These are phyloP conservation scores for Enteromius viviparus DNA, from an alignment of 2,797 vertebrate genomes.

Conservation along the genomic window DNA sequence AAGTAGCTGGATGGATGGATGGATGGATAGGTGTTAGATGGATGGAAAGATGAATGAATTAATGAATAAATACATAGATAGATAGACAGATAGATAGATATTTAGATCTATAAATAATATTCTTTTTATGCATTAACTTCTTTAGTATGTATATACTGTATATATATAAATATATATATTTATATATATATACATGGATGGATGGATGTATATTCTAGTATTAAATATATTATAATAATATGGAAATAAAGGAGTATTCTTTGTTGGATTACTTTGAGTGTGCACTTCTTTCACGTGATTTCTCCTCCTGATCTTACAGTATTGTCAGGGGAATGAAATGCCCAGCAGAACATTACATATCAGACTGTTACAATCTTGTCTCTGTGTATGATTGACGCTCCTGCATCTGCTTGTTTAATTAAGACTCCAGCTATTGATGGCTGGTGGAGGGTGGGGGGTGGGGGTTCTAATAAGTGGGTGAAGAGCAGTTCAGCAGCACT, in stretches of 20 bases:
- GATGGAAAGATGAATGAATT: too few species aligned
- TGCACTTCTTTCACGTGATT: constrained; percentile 33
- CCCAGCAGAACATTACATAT: constrained; percentile 15
- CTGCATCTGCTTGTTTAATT: constrained; percentile 46
- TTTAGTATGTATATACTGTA: too few species aligned
- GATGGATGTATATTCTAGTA: background rate
- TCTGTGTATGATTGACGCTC: constrained; percentile 43
- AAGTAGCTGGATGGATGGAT: too few species aligned
- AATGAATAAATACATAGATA: too few species aligned
- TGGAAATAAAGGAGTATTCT: background rate
- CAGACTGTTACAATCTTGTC: constrained; percentile 17
- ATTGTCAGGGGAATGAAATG: constrained; percentile 30
- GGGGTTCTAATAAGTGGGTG: constrained; percentile 44
- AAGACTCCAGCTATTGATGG: constrained; percentile 44
- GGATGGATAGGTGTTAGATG: too few species aligned
- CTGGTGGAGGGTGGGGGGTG: background rate
- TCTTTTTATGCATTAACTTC: too few species aligned
- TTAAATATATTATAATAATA: too few species aligned
- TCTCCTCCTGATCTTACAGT: constrained; percentile 17
- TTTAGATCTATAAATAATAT: too few species aligned
- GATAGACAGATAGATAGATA: background rate
- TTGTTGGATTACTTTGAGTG: background rate
- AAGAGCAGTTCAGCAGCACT: constrained; percentile 58
- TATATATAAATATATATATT: background rate
- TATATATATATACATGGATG: too few species aligned